Conservation (phyloP, 92 coral and sea anemone genomes). For the Actinernus sp. region DNA sequence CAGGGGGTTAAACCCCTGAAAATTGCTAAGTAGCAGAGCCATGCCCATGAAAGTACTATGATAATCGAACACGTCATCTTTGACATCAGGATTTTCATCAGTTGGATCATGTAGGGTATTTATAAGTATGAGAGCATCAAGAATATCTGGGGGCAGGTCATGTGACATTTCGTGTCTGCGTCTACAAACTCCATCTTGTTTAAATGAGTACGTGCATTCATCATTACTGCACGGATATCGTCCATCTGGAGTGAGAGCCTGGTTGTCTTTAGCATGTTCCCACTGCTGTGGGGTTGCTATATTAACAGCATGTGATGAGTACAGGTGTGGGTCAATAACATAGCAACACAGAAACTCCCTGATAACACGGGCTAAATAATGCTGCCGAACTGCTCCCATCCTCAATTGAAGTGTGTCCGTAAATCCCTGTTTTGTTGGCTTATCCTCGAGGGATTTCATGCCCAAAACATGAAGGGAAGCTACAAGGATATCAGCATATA, state of each 20-base stretch:
- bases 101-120: constrained; percentile 10
- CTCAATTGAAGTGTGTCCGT: neutral
- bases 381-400: constrained; percentile 10
- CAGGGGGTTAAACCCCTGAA: too few relatives aligned
- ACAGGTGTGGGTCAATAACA: constrained; percentile 32
- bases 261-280: constrained; percentile 34
- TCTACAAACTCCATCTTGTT: constrained; percentile 47
- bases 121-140: constrained; percentile 14
- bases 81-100: constrained; percentile 22
- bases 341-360: constrained; percentile 37
- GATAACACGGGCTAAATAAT: constrained; percentile 8
- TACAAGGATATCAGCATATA: constrained; percentile 53
- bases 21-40: constrained; percentile 49
- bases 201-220: constrained; percentile 46
- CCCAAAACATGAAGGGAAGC: constrained; percentile 44
- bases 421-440: constrained; percentile 20
- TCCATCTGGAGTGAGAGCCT: constrained; percentile 40
- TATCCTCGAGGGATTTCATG: constrained; percentile 18
- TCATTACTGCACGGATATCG: constrained; percentile 58
- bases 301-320: constrained; percentile 31
- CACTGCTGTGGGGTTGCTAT: constrained; percentile 52
- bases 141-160: constrained; percentile 45
- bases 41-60: constrained; percentile 63
- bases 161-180: constrained; percentile 58
- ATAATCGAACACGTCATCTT: constrained; percentile 61